Percentiles rank a stretch among this genome's conserved stretches.
Conservation (phyloP, 2,797 vertebrate species). For the Pelobates cultripes region DNA sequence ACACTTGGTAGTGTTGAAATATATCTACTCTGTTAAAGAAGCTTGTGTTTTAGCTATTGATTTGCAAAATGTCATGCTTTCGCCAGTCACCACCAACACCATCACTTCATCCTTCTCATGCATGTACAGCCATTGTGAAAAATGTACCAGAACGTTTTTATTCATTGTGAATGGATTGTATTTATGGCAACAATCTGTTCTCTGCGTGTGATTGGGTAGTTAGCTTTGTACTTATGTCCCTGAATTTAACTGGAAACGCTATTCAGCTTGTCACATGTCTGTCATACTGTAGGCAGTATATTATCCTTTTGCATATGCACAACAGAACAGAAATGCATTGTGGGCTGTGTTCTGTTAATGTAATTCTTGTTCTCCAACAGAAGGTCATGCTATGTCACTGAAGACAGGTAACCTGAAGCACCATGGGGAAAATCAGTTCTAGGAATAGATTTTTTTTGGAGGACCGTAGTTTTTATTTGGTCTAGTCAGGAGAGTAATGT, state of each 20-base stretch:
- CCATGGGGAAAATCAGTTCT: neutral
- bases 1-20: neutral
- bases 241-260: neutral
- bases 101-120: neutral
- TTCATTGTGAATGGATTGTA: too few relatives aligned
- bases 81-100: neutral
- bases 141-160: too few relatives aligned
- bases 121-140: too few relatives aligned
- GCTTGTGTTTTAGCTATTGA: neutral
- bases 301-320: neutral
- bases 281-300: neutral
- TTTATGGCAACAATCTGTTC: too few relatives aligned
- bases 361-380: neutral
- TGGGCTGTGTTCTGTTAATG: neutral
- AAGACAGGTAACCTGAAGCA: neutral
- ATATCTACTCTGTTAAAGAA: neutral
- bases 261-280: neutral
- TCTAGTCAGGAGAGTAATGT: too few relatives aligned
- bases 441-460: too few relatives aligned
- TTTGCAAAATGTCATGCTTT: neutral
- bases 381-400: neutral
- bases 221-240: neutral
- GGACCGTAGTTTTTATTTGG: too few relatives aligned
- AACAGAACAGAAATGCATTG: neutral
- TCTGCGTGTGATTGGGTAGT: neutral